Conservation (phyloP, 2,888 invertebrate species). For the Orthosia gothica region DNA sequence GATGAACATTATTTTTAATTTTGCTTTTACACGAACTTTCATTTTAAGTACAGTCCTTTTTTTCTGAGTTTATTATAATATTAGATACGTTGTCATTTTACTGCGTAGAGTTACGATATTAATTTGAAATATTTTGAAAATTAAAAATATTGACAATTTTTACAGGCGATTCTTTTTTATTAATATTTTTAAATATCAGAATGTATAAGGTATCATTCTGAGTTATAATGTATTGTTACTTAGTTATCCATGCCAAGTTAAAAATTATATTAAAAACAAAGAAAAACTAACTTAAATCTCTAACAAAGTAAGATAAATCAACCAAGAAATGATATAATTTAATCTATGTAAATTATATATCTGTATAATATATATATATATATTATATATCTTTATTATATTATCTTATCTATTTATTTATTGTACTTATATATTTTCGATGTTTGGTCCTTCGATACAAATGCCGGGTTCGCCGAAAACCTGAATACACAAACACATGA, state of each 20-base stretch:
- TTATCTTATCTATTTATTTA: too few species aligned
- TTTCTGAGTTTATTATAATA: background rate
- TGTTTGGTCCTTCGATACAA: constrained; percentile 25
- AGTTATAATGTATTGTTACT: background rate
- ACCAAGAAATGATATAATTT: background rate
- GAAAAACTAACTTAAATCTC: background rate
- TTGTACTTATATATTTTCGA: background rate
- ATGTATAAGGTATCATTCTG: background rate
- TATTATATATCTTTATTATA: too few species aligned
- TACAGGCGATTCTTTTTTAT: too few species aligned
- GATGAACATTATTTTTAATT: constrained; percentile 21
- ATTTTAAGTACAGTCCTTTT: background rate
- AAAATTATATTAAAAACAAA: background rate
- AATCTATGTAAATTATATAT: background rate
- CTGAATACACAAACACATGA: background rate
- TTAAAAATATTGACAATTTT: background rate
- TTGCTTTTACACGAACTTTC: constrained; percentile 13
- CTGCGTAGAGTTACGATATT: background rate
- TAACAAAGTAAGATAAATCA: background rate
- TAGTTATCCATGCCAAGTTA: background rate
- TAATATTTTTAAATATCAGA: background rate
- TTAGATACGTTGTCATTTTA: background rate
- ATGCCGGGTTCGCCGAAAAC: background rate
- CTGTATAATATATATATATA: too few species aligned
- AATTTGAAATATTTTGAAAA: background rate